Evolutionary conservation across 1,140 invertebrate species (phyloP).

Genomic region (Drosophila ohnishii): DNA sequence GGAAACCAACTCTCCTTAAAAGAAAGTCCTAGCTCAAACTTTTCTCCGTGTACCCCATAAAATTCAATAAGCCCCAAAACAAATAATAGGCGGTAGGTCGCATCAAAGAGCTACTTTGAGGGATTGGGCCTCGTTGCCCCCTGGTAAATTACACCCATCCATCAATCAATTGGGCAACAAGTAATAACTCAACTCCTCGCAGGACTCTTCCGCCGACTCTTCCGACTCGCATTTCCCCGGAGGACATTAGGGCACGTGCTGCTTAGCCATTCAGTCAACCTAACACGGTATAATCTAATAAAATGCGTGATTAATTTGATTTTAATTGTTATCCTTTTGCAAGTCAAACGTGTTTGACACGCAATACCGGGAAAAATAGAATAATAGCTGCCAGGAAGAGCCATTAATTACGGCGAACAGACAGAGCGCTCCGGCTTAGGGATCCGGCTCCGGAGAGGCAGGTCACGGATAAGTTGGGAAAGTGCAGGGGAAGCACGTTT

Average conservation of each 20-base stretch:
- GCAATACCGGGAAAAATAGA: slow-evolving; percentile 53
- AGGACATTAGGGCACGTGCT: slow-evolving; percentile 58
- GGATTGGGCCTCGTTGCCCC: slow-evolving; percentile 15
- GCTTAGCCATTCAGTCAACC: slow-evolving; percentile 56
- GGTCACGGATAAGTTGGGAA: slow-evolving; percentile 31
- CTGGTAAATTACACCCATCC: slow-evolving; percentile 60
- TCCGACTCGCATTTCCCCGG: slow-evolving; percentile 16
- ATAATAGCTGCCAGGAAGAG: slow-evolving; percentile 73
- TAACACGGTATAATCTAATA: slow-evolving; percentile 77
- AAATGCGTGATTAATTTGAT: slow-evolving; percentile 81
- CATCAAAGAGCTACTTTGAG: slow-evolving; percentile 28
- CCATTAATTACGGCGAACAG: slow-evolving; percentile 69
- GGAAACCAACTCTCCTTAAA: neutral
- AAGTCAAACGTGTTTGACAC: slow-evolving; percentile 72
- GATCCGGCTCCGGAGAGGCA: slow-evolving; percentile 1
- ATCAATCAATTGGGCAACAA: slow-evolving; percentile 73
- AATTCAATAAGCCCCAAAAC: slow-evolving; percentile 40
- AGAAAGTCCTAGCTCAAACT: neutral
- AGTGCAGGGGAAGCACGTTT: slow-evolving; percentile 64
- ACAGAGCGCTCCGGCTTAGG: neutral
- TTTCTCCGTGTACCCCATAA: slow-evolving; percentile 8
- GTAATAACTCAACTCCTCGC: slow-evolving; percentile 65
- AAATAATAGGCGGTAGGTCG: slow-evolving; percentile 27
- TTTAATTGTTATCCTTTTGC: slow-evolving; percentile 79
- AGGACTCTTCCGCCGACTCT: slow-evolving; percentile 31